phyloP scores from a whole-genome alignment of 2,888 invertebrate species.

The Druceiella hillmani region DNA sequence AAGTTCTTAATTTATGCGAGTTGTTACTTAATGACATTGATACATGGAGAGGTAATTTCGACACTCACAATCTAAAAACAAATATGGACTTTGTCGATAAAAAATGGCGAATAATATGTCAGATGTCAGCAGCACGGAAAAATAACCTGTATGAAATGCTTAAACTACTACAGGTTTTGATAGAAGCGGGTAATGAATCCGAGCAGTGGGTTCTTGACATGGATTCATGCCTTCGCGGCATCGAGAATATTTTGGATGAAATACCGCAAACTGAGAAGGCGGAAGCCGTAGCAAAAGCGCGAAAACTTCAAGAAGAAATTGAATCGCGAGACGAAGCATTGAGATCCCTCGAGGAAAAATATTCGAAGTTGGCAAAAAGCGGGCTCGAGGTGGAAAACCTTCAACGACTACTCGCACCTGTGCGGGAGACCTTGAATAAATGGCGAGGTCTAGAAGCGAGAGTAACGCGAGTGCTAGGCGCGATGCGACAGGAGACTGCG shows the following conservation, averaged over 20 bases:
- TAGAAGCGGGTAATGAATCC: too few species aligned
- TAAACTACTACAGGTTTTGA: conserved; percentile 58
- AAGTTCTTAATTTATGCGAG: conserved; percentile 74
- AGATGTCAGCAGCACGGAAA: conserved; percentile 61
- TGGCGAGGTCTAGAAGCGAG: conserved; percentile 61
- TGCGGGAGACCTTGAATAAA: conserved; percentile 53
- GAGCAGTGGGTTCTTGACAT: conserved; percentile 62
- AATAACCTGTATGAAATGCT: conserved; percentile 38
- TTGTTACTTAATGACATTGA: conserved; percentile 70
- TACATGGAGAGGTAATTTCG: conserved; percentile 64
- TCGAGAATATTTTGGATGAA: conserved; percentile 55
- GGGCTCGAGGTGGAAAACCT: conserved; percentile 64
- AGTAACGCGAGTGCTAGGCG: conserved; percentile 52
- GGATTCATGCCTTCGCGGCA: conserved; percentile 56
- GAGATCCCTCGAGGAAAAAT: conserved; percentile 61
- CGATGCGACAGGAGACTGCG: conserved; percentile 52
- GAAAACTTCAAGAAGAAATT: conserved; percentile 55
- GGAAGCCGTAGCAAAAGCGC: conserved; percentile 54
- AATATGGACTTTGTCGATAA: conserved; percentile 69
- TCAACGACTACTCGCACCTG: conserved; percentile 55
- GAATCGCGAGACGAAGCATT: conserved; percentile 52
- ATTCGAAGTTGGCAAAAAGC: conserved; percentile 61
- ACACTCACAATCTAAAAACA: conserved; percentile 59
- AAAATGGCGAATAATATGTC: conserved; percentile 75
- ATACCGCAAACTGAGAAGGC: conserved; percentile 42